Percentiles rank a stretch among this genome's conserved stretches.
These are phyloP conservation scores for Onthophagus sagittarius DNA, from an alignment of 2,888 invertebrate genomes.

Conservation along the genomic window DNA sequence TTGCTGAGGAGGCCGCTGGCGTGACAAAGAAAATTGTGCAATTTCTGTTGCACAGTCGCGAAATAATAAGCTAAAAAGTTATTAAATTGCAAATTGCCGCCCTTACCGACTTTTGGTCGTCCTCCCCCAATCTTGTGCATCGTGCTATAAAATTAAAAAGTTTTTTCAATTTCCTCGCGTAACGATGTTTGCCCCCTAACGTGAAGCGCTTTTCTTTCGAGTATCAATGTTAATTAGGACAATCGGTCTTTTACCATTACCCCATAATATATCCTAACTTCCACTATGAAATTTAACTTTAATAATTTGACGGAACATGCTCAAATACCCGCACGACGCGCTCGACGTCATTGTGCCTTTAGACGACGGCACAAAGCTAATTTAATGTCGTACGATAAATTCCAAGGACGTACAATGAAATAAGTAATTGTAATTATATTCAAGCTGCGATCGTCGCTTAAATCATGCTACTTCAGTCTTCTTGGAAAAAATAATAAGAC, in stretches of 20 bases:
- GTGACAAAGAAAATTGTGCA: neutral
- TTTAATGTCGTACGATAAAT: neutral
- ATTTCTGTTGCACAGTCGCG: neutral
- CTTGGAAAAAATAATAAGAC: too few relatives aligned
- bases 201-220: neutral
- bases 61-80: neutral
- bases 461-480: neutral
- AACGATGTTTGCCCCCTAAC: neutral
- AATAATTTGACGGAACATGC: neutral
- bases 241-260: neutral
- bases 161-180: neutral
- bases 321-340: neutral
- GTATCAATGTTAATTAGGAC: neutral
- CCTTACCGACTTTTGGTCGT: neutral
- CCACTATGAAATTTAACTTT: neutral
- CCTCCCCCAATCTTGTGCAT: neutral
- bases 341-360: neutral
- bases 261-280: neutral
- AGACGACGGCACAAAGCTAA: neutral
- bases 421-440: neutral
- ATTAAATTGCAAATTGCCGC: neutral
- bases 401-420: neutral
- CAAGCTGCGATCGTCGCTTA: neutral
- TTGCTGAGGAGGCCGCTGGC: neutral
- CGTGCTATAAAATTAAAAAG: neutral